phyloP scores from a whole-genome alignment of 2,888 invertebrate species.

The Mamestra brassicae region DNA sequence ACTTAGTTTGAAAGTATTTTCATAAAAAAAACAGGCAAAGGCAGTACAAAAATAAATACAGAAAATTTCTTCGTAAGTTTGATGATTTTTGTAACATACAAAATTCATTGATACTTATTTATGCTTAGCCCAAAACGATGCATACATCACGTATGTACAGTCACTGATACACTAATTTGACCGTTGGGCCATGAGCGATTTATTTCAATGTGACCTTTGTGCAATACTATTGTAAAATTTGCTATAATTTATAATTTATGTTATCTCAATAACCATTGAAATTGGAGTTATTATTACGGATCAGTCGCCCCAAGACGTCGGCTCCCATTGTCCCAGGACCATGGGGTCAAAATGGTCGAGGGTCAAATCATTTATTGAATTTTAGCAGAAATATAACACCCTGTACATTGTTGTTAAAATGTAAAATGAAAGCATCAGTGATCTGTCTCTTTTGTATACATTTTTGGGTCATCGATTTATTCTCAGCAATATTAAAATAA shows the following conservation, averaged over 20 bases:
- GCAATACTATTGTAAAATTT: conserved; percentile 64
- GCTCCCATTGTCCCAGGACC: conserved; percentile 74
- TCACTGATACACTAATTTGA: conserved; percentile 54
- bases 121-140: background rate
- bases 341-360: conserved; percentile 88
- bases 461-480: conserved; percentile 44
- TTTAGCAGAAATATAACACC: conserved; percentile 80
- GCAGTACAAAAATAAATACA: background rate
- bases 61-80: background rate
- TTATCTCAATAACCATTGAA: conserved; percentile 86
- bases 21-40: no score
- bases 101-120: background rate
- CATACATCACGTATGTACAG: background rate
- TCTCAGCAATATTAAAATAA: conserved; percentile 8
- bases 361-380: conserved; percentile 85
- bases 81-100: no score
- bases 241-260: conserved; percentile 87
- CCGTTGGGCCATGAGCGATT: conserved; percentile 66
- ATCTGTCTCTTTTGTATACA: conserved; percentile 58
- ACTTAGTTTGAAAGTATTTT: no score
- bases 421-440: conserved; percentile 60
- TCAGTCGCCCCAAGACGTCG: conserved; percentile 86
- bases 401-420: conserved; percentile 79
- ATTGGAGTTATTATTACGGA: conserved; percentile 87
- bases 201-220: conserved; percentile 57